These are phyloP conservation scores for Drosophila hydei DNA, from an alignment of 1,140 invertebrate genomes.

Conservation along the genomic window DNA sequence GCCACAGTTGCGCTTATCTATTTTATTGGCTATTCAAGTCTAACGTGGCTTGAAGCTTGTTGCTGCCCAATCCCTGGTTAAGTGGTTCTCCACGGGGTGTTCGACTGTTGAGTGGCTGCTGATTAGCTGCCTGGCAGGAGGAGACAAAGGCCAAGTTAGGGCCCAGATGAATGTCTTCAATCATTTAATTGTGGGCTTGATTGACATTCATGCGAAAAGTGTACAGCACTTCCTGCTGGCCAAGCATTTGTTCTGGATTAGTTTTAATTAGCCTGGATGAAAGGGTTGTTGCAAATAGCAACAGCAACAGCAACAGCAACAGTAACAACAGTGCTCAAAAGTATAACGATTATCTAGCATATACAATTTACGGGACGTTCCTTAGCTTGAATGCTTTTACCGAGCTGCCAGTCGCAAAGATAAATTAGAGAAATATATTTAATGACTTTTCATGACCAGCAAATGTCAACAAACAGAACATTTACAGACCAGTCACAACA, in stretches of 20 bases:
- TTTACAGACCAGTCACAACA: conserved; percentile 60
- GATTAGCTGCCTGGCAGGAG: conserved; percentile 31
- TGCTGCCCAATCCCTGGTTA: conserved; percentile 3
- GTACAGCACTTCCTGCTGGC: conserved; percentile 47
- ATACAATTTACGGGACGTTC: conserved; percentile 4
- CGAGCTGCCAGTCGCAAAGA: conserved; percentile 69
- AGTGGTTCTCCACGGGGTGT: conserved; percentile 6
- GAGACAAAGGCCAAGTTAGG: conserved; percentile 22
- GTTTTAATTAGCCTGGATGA: conserved; percentile 71
- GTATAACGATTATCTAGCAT: conserved; percentile 4
- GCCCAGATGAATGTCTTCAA: conserved; percentile 68
- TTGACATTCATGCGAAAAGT: conserved; percentile 82
- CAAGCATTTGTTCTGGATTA: conserved; percentile 58
- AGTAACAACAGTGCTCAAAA: not conserved
- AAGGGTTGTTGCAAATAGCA: conserved; percentile 53
- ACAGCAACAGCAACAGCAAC: not conserved
- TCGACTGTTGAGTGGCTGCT: conserved; percentile 20
- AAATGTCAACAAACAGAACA: conserved; percentile 79
- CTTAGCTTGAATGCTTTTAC: conserved; percentile 69
- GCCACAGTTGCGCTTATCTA: conserved; percentile 20
- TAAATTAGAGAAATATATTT: conserved; percentile 83
- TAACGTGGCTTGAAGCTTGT: conserved; percentile 22
- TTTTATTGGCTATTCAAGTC: conserved; percentile 31
- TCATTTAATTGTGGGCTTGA: conserved; percentile 75
- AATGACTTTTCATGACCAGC: conserved; percentile 82